Evolutionary conservation across 2,888 invertebrate species (phyloP).

Genomic region (Netelia virgata): DNA sequence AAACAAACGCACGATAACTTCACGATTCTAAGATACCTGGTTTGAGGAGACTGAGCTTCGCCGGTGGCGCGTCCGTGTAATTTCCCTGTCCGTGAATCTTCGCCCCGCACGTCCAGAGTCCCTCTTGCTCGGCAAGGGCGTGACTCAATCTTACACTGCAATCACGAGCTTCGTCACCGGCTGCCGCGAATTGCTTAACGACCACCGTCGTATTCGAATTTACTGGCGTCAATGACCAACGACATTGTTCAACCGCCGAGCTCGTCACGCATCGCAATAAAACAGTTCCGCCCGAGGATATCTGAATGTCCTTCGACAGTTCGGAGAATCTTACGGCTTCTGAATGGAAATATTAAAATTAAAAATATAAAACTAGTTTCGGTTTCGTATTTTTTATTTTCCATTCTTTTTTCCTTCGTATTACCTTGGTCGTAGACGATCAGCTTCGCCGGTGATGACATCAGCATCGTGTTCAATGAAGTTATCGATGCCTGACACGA

Average conservation of each 20-base stretch:
- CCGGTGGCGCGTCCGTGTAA: conserved; percentile 82
- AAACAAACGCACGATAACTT: conserved; percentile 64
- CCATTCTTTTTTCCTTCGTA: neutral
- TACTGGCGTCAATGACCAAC: conserved; percentile 82
- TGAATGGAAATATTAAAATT: conserved; percentile 64
- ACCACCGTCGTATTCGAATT: conserved; percentile 82
- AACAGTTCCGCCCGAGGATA: conserved; percentile 81
- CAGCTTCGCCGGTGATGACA: conserved; percentile 77
- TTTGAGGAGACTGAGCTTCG: conserved; percentile 82
- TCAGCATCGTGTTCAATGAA: conserved; percentile 75
- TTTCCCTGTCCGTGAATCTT: conserved; percentile 79
- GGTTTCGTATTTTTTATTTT: no score
- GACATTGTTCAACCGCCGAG: conserved; percentile 81
- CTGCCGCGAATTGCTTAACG: conserved; percentile 82
- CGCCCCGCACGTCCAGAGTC: conserved; percentile 83
- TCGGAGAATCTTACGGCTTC: conserved; percentile 82
- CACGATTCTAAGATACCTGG: conserved; percentile 83
- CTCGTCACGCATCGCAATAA: conserved; percentile 82
- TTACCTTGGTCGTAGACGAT: conserved; percentile 82
- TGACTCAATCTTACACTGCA: conserved; percentile 82
- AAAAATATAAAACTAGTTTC: neutral
- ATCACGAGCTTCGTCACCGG: conserved; percentile 81
- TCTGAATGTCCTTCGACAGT: conserved; percentile 83
- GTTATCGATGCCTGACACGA: conserved; percentile 79
- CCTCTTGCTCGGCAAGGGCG: conserved; percentile 82